Base-by-base conservation (phyloP, 2,888 invertebrate species). In the Chorisops tibialis region DNA sequence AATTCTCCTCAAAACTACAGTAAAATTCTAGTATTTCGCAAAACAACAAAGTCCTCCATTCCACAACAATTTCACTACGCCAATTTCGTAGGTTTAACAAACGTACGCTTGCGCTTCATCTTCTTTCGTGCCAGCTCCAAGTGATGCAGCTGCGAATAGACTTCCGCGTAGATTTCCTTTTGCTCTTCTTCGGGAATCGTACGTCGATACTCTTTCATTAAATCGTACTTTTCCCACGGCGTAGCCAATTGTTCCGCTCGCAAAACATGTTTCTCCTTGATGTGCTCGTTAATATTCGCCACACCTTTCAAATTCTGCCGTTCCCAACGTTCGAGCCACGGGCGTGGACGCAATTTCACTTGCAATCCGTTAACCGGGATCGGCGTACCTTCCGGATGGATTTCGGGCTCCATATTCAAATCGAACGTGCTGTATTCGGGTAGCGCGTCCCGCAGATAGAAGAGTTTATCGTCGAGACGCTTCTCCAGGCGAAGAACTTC, bases 251-350 rank as follows among this genome's bases (percentile, higher is more conserved):
- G 73, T 66, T 83, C 79, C 4, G 87, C 83, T 59, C 84, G 81
- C 67, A 75, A 75, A 11, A 72, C 70, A 69, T 79, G 79, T 67
- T 83, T 85, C 18, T 81, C 77, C 66, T 79, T 84, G 2, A 85
- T 70, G 68, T 81, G 71, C 64, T 83, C 81, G 62, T 84, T 82
- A 35, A 86, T 79, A 64, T 85, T 84, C 35, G 83, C 77, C 4
- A 93, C 80, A 7, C 95, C 95, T 74, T 87, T 83, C 62, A 93
- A 79, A 68, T 88, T 82, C 71, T 88, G 83, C 37, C 87, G 79
- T 73, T 94, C 94, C 93, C 96, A 99, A 66, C 90, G 83, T 70
- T 87, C 86, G n/a, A 87, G 74, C 98, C 98, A 99, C 0, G 98
- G 97, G 52, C 84, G 85, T 4, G 88, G 87, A 72, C 89, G 90